Base-by-base conservation (phyloP, 1,140 invertebrate species). In the Halictus rubicundus region DNA sequence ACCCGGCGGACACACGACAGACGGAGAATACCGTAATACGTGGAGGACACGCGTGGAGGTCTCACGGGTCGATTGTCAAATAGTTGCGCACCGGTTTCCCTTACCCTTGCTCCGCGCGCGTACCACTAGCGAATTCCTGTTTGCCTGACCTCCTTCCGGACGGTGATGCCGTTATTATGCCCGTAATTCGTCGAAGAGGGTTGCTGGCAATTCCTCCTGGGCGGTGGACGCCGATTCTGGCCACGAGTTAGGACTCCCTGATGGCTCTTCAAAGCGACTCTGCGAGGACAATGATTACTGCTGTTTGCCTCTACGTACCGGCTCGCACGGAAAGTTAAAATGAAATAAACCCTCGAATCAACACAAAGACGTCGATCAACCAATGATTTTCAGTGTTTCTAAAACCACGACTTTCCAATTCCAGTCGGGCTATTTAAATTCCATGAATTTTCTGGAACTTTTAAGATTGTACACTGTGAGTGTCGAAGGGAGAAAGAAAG, bases 1-100 rank as follows among this genome's bases (percentile, higher is more conserved):
- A 84, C 84, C 81, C 84, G 71, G 69, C 27, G 59, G 52, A 76
- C 52, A 68, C 59, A 27, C 64, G 23, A 46, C 63, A n/a, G 39
- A 27, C 63, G 57, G 73, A 78, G 66, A 64, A 66, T 66, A 75
- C 27, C 57, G 39, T 46, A 23, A 57, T 57, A 21, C 49, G 16
- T 21, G 49, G n/a, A n/a, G 49, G 49, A 32, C 16, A 25, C n/a
- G n/a, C 68, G 63, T 32, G 66, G 10, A 39, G 64, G 76, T 80
- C 83, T 84, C 82, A 84, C 66, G 76, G 81, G 76, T 83, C 81
- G 81, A 14, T 76, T 80, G 82, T 84, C 81, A 84, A 83, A 83
- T 57, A 57, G 54, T 57, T 57, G 54, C 42, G 21, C 54, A n/a
- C 54, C 21, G 61, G 54, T 49, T 61, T 84, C 80, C 83, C 77